Conservation (phyloP, 2,113 vertebrate species). For the Nyctibius bracteatus region DNA sequence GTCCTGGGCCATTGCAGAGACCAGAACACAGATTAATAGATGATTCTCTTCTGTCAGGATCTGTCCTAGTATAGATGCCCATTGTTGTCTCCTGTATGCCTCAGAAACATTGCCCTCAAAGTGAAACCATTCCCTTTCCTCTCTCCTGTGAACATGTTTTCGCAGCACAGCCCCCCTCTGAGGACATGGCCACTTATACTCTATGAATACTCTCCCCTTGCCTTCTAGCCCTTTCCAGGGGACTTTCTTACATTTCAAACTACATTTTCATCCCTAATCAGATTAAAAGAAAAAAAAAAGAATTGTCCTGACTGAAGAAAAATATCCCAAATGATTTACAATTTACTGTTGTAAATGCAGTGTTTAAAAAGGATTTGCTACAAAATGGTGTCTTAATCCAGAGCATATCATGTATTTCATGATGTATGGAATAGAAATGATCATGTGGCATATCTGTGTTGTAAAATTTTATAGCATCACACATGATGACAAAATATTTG, state of each 20-base stretch:
- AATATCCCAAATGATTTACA: neutral
- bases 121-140: neutral
- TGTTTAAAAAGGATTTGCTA: neutral
- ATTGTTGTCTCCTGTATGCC: neutral
- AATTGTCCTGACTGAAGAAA: neutral
- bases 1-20: neutral
- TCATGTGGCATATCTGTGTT: neutral
- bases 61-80: neutral
- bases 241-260: neutral
- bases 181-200: neutral
- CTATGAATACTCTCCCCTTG: rapidly evolving
- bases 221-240: neutral
- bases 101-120: neutral
- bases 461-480: neutral
- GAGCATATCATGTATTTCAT: neutral
- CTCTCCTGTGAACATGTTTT: neutral
- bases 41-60: neutral
- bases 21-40: neutral
- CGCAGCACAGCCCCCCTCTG: neutral
- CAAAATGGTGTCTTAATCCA: neutral
- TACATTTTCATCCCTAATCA: neutral
- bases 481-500: neutral
- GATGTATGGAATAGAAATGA: neutral
- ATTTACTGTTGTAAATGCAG: neutral
- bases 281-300: neutral